Evolutionary conservation across 2,888 invertebrate species (phyloP), one percentile per base, ranked within the genome.

Genomic region (Clivina fossor): DNA sequence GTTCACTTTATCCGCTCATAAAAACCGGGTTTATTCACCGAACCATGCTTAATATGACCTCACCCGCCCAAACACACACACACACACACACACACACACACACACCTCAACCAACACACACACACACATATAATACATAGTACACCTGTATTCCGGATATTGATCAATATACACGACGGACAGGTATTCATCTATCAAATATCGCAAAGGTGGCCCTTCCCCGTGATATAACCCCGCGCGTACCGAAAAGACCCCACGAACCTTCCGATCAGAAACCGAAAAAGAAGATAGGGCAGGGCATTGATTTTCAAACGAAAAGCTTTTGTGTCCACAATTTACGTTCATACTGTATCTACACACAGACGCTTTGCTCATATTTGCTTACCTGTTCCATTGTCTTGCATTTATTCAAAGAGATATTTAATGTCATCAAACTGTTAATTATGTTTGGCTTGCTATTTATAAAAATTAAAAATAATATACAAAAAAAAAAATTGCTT

Each of bases 121-220:
- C 35, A 15, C 15, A 8, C 2, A 11, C 5, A 35, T 35, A 33
- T 24, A 24, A 7, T 7, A 38, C 8, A 18, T 38, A 38, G 19
- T 19, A n/a, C n/a, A n/a, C n/a, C n/a, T n/a, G n/a, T n/a, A 19
- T 20, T 16, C 19, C 50, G 50, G 41, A 50, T 40, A 50, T 50
- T 50, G 50, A 50, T 50, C 40, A 50, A 32, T 32, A 50, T 19
- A 40, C 5, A n/a, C 13, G 35, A 16, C 32, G 40, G 20, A 32
- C 40, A 50, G 50, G 50, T 41, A 50, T 40, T 20, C 49, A 50
- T 41, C 50, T 22, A 50, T 50, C 50, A 50, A 50, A 40, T 50
- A 41, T 40, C 38, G 32, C 15, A 32, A 50, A 24, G 24, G 50
- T n/a, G n/a, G n/a, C n/a, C n/a, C n/a, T n/a, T n/a, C n/a, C n/a